Base-by-base conservation (phyloP, 2,797 vertebrate genomes). In the Molossus alvarezi region DNA sequence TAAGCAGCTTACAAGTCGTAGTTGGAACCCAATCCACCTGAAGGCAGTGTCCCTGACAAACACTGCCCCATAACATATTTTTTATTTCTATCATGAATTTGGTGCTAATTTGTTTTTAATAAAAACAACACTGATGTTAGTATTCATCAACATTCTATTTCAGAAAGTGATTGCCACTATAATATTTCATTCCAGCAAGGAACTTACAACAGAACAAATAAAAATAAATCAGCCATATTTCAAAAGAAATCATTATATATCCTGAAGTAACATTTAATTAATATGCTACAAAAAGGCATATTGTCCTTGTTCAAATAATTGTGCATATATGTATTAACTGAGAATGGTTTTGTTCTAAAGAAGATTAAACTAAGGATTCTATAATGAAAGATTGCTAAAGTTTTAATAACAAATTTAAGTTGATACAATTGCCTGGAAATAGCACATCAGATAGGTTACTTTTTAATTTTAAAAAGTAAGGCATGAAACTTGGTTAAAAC, bases 401-500 rank as follows among this genome's bases (percentile, higher is more conserved):
- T 83, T 77, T 91, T 72, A 85, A 60, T 64, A 72, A 57, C 1
- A 55, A 51, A 67, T 18, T 71, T 41, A 81, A 20, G 51, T 53
- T 81, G 72, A 45, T 67, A 73, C 27, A 82, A 58, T 64, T 73
- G 4, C n/a, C 18, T 79, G 6, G 27, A 76, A n/a, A 8, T 64
- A 55, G 5, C 18, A 73, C 27, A 20, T 60, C 27, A 29, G 6
- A 45, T 67, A 33, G 14, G 67, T 81, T 45, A 1, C 29, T 60
- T 88, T 92, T 89, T 91, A 60, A 79, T 73, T 95, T 89, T 37
- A 3, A 73, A 45, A 81, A 77, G 8, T 71, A 51, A 77, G 21
- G 10, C 20, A 81, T 69, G 51, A 37, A 29, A 7, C 45, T 93
- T 72, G 69, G 7, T 48, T 91, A 79, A 86, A 90, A 85, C 29